Conservation (phyloP, 1,140 invertebrate species). For the Calephelis nemesis region DNA sequence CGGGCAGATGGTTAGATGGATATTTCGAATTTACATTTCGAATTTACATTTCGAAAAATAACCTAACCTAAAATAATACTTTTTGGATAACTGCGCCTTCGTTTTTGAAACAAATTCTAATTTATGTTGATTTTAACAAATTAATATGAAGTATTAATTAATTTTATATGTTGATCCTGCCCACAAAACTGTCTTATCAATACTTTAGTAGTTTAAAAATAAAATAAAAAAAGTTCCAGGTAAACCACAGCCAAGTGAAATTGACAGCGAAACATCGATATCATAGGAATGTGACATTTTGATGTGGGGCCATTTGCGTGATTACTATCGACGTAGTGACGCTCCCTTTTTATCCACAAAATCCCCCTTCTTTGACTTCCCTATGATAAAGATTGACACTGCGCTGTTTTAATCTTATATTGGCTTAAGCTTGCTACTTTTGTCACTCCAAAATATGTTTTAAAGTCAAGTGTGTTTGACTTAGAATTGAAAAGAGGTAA, state of each 20-base stretch:
- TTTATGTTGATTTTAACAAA: too few relatives aligned
- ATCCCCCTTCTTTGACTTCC: constrained; percentile 68
- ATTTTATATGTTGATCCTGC: too few relatives aligned
- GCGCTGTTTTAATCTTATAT: constrained; percentile 65
- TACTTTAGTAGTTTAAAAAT: too few relatives aligned
- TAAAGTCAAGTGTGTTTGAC: constrained; percentile 41
- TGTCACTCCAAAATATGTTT: constrained; percentile 47
- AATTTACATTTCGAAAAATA: too few relatives aligned
- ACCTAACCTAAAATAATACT: too few relatives aligned
- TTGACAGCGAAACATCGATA: constrained; percentile 69
- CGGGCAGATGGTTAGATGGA: too few relatives aligned
- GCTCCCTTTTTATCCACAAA: constrained; percentile 60
- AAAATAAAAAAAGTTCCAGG: constrained; percentile 29
- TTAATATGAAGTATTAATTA: too few relatives aligned
- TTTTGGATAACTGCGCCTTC: too few relatives aligned
- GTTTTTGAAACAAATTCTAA: too few relatives aligned
- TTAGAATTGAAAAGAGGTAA: constrained; percentile 31
- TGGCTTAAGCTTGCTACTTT: constrained; percentile 56
- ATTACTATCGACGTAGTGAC: constrained; percentile 75
- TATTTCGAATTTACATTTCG: too few relatives aligned
- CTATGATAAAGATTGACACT: constrained; percentile 77
- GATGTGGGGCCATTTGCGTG: constrained; percentile 77
- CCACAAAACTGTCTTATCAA: too few relatives aligned
- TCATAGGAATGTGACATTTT: constrained; percentile 74
- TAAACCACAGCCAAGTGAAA: constrained; percentile 49